Evolutionary conservation across 2,888 invertebrate species (phyloP).

Genomic region (Coenonympha arcania): DNA sequence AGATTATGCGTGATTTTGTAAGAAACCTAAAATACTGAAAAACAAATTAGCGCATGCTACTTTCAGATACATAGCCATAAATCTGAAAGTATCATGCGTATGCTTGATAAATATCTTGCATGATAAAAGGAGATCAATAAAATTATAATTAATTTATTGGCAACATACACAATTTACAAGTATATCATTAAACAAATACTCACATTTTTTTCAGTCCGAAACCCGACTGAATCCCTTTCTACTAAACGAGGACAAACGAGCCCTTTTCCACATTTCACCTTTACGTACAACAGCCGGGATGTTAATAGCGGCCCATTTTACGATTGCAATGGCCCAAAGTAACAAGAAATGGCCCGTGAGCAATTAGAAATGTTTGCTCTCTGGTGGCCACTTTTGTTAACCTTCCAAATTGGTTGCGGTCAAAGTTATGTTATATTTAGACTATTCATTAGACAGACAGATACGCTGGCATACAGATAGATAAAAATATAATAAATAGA

Average conservation of each 20-base stretch:
- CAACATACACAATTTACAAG: no score
- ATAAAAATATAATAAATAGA: background rate
- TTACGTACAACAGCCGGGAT: background rate
- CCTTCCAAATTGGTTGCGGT: background rate
- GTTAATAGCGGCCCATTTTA: conserved; percentile 5
- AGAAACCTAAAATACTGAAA: no score
- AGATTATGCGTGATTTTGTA: no score
- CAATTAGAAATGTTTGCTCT: conserved; percentile 40
- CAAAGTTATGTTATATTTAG: background rate
- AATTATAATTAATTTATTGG: no score
- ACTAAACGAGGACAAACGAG: background rate
- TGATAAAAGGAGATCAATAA: no score
- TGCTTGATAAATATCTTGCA: no score
- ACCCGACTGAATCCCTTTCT: background rate
- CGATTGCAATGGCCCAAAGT: background rate
- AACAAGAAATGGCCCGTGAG: conserved; percentile 31
- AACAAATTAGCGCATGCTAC: no score
- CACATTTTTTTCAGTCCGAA: background rate
- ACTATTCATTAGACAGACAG: background rate
- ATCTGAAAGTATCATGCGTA: no score
- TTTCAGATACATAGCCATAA: no score
- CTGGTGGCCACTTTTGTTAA: background rate
- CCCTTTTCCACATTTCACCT: background rate
- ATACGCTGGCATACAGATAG: background rate
- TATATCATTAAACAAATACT: no score